A percentile compares a stretch with the other conserved stretches of the same genome.
Evolutionary conservation across 1,140 invertebrate genomes (phyloP).

Genomic region (Drosophila mojavensis): DNA sequence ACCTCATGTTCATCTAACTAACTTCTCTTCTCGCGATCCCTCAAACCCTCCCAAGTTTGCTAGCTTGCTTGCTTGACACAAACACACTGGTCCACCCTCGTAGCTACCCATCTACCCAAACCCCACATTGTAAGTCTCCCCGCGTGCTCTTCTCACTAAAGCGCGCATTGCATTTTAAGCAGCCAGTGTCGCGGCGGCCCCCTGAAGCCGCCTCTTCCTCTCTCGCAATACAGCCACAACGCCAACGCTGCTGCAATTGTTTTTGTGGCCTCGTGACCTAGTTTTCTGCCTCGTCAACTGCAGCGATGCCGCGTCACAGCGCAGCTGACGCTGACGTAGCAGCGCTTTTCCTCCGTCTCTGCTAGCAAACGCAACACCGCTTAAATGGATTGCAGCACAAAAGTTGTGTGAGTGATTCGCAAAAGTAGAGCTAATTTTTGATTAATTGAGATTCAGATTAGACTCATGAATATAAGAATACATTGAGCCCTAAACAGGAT

Average conservation of each 20-base stretch:
- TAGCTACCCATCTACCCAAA: background rate
- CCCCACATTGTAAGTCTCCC: background rate
- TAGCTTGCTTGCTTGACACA: background rate
- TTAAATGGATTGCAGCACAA: constrained; percentile 69
- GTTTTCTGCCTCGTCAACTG: constrained; percentile 79
- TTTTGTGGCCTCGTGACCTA: constrained; percentile 83
- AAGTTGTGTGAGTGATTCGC: constrained; percentile 37
- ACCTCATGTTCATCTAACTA: too few species aligned
- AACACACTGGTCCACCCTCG: background rate
- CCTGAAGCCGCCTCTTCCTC: constrained; percentile 1
- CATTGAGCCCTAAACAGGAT: constrained; percentile 3
- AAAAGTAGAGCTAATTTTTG: constrained; percentile 10
- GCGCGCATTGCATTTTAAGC: constrained; percentile 68
- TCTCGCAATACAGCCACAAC: background rate
- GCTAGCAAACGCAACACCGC: constrained; percentile 50
- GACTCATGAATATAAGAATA: background rate
- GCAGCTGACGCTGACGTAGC: constrained; percentile 19
- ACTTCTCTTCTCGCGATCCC: too few species aligned
- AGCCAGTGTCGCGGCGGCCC: constrained; percentile 16
- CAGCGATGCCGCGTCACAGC: constrained; percentile 57
- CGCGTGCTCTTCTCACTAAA: constrained; percentile 26
- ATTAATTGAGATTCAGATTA: background rate
- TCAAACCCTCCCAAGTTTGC: too few species aligned
- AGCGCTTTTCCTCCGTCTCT: constrained; percentile 8
- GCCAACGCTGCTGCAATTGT: constrained; percentile 65